phyloP scores from a whole-genome alignment of 2,888 invertebrate species.

The Acholoe squamosa region DNA sequence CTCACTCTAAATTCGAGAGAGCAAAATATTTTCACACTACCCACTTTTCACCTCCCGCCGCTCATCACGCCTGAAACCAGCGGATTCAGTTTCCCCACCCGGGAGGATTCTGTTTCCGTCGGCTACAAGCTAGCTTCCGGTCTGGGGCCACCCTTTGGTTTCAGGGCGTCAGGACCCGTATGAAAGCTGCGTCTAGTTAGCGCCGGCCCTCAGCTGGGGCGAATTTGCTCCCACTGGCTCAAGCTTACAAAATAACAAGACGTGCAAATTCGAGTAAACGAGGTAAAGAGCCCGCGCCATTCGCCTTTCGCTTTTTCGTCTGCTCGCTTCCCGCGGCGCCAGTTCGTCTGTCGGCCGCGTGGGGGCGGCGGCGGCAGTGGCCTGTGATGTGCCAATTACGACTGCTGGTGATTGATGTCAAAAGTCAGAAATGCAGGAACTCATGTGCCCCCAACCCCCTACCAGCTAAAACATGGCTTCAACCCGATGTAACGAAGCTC shows the following conservation, averaged over 20 bases:
- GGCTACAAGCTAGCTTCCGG: slow-evolving; percentile 28
- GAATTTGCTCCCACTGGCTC: slow-evolving; percentile 6
- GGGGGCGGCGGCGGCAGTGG: background rate
- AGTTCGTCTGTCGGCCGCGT: slow-evolving; percentile 48
- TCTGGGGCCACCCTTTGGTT: background rate
- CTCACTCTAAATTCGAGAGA: background rate
- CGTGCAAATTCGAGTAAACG: slow-evolving; percentile 57
- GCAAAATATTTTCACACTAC: slow-evolving; percentile 7
- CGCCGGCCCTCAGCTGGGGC: slow-evolving; percentile 37
- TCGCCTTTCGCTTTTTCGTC: slow-evolving; percentile 25
- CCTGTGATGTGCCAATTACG: slow-evolving; percentile 51
- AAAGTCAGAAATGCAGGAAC: background rate
- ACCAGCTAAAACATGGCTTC: background rate
- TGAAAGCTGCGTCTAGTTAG: slow-evolving; percentile 38
- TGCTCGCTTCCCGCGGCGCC: slow-evolving; percentile 40
- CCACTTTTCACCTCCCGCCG: background rate
- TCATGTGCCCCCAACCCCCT: background rate
- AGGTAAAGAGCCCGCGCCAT: slow-evolving; percentile 49
- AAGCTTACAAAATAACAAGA: slow-evolving; percentile 60
- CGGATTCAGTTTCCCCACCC: background rate
- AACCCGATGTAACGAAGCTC: slow-evolving; percentile 50
- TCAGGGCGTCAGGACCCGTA: slow-evolving; percentile 1
- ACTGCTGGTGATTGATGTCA: slow-evolving; percentile 36
- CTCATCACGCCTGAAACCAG: slow-evolving; percentile 23
- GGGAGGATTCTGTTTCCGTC: slow-evolving; percentile 26